A percentile compares a stretch with the other conserved stretches of the same genome.
These are phyloP conservation scores for Neomonachus schauinslandi DNA, from an alignment of 2,113 vertebrate species.

Conservation along the genomic window DNA sequence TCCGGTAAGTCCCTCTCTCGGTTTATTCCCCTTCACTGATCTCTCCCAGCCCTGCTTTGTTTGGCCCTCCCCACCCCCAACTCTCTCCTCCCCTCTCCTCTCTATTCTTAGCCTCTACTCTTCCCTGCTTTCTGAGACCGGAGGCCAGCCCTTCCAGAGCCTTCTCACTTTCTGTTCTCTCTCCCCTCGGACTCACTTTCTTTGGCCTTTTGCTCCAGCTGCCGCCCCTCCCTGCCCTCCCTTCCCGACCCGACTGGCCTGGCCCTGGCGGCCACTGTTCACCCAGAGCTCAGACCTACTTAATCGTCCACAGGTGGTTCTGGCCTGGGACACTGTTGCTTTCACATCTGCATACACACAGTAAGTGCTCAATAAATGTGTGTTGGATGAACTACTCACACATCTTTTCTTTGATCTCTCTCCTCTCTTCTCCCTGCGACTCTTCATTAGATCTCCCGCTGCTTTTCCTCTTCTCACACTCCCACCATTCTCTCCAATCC, in stretches of 20 bases:
- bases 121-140: constrained; percentile 56
- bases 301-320: neutral
- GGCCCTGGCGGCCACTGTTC: no score
- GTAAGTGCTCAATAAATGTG: neutral
- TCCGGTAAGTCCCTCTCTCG: neutral
- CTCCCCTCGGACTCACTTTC: neutral
- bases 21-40: constrained; percentile 66
- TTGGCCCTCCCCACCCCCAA: neutral
- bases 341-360: neutral
- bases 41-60: constrained; percentile 57
- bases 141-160: constrained; percentile 38
- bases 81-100: constrained; percentile 50
- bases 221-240: no score
- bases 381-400: neutral
- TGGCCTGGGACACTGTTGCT: neutral
- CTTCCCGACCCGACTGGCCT: neutral
- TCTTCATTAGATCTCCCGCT: neutral
- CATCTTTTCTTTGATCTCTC: neutral
- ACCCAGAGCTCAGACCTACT: neutral
- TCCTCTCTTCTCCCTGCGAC: neutral
- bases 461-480: neutral
- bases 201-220: neutral
- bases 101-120: constrained; percentile 67
- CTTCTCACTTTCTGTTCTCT: neutral
- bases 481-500: neutral